Evolutionary conservation across 2,797 vertebrate species (phyloP).

Genomic region (Clarias platycephalus): DNA sequence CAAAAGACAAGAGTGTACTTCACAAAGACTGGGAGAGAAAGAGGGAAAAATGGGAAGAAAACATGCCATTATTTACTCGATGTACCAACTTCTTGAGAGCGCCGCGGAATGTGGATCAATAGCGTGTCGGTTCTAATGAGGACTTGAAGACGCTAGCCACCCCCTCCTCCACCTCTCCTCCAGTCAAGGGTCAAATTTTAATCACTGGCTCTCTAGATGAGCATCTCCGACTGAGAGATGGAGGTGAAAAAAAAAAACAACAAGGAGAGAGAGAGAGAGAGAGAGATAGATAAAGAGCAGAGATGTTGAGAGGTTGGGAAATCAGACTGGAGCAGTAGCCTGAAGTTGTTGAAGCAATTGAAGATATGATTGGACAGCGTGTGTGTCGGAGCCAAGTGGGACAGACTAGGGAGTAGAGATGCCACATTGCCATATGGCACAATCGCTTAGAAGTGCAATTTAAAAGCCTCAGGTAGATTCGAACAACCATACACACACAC

Average conservation of each 20-base stretch:
- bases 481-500: background rate
- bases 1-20: constrained; percentile 48
- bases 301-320: constrained; percentile 57
- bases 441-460: constrained; percentile 19
- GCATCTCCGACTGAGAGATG: constrained; percentile 52
- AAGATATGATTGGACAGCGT: constrained; percentile 62
- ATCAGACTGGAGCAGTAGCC: constrained; percentile 56
- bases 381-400: constrained; percentile 34
- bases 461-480: constrained; percentile 42
- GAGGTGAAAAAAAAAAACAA: constrained; percentile 25
- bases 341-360: constrained; percentile 60
- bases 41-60: constrained; percentile 29
- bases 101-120: constrained; percentile 47
- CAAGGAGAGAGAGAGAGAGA: constrained; percentile 34
- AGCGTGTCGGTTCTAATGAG: constrained; percentile 57
- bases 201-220: constrained; percentile 64
- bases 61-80: constrained; percentile 57
- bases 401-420: constrained; percentile 19
- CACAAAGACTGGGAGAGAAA: constrained; percentile 35
- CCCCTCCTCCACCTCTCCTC: constrained; percentile 53
- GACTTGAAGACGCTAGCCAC: constrained; percentile 53
- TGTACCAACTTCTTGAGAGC: constrained; percentile 47
- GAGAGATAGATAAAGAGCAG: constrained; percentile 46
- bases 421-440: constrained; percentile 42
- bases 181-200: constrained; percentile 65